These are phyloP conservation scores for Cheiracanthium punctorium DNA, from an alignment of 2,888 invertebrate genomes.

Conservation along the genomic window DNA sequence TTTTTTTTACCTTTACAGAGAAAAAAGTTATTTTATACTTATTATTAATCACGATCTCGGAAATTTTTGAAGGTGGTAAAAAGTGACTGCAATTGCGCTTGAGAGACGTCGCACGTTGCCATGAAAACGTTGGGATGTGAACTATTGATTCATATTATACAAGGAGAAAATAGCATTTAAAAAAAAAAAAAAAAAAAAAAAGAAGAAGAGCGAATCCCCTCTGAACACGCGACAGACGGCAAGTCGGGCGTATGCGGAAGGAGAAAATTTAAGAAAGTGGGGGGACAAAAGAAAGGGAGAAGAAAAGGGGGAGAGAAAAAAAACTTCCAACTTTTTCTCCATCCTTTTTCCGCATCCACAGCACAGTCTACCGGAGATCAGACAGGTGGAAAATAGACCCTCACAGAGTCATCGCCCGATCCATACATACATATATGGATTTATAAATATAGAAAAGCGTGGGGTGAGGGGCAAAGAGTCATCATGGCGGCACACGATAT, in stretches of 20 bases:
- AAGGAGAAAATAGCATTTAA: background rate
- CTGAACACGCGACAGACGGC: conserved; percentile 2
- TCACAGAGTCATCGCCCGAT: conserved; percentile 34
- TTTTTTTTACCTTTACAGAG: no score
- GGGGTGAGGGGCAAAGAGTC: conserved; percentile 2
- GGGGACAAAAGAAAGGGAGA: background rate
- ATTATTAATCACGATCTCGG: no score
- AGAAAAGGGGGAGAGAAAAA: background rate
- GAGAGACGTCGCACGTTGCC: no score
- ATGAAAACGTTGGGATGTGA: no score
- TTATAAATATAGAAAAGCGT: background rate
- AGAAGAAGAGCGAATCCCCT: background rate
- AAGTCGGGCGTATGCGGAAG: background rate
- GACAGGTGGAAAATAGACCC: conserved; percentile 64
- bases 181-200: background rate
- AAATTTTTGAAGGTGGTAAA: no score
- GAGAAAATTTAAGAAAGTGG: conserved; percentile 9
- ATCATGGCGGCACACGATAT: background rate
- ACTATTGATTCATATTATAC: no score
- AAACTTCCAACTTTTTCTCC: background rate
- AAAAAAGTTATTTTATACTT: no score
- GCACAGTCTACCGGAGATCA: conserved; percentile 25
- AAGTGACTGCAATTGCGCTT: no score
- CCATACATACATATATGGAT: conserved; percentile 1
- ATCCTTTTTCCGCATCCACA: conserved; percentile 16